Evolutionary conservation across 1,140 invertebrate genomes (phyloP).

Genomic region (Scaptomyza graminum): DNA sequence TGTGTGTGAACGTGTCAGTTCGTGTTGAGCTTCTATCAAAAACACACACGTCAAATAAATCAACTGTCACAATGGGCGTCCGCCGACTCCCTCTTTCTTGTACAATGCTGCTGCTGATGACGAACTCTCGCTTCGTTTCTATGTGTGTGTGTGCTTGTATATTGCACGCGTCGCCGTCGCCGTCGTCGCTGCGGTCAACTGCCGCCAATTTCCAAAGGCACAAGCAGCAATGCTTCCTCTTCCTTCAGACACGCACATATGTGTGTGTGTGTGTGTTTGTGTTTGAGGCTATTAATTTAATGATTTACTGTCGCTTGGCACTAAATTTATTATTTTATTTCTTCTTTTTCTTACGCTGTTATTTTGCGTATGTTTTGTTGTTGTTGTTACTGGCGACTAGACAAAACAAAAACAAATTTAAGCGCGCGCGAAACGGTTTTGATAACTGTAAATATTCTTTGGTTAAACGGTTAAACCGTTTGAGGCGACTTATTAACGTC

Average conservation of each 20-base stretch:
- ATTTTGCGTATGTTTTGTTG: conserved; percentile 18
- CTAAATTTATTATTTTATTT: conserved; percentile 66
- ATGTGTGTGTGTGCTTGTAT: conserved; percentile 35
- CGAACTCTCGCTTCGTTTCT: conserved; percentile 57
- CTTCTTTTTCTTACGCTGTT: conserved; percentile 8
- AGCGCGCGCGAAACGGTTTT: conserved; percentile 23
- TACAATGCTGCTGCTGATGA: conserved; percentile 45
- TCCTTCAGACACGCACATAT: conserved; percentile 46
- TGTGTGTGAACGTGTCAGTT: conserved; percentile 72
- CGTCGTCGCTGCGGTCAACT: conserved; percentile 65
- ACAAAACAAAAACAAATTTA: conserved; percentile 30
- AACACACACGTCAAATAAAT: conserved; percentile 84
- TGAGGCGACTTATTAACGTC: conserved; percentile 37
- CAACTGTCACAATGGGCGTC: conserved; percentile 79
- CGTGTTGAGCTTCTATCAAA: conserved; percentile 83
- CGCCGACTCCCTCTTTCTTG: conserved; percentile 2
- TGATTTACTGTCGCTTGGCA: conserved; percentile 76
- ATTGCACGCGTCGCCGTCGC: conserved; percentile 55
- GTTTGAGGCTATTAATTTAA: conserved; percentile 76
- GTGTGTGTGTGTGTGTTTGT: conserved; percentile 20
- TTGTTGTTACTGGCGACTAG: conserved; percentile 30
- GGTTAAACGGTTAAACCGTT: conserved; percentile 16
- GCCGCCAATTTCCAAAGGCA: conserved; percentile 73
- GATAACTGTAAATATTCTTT: conserved; percentile 1
- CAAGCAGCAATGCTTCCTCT: conserved; percentile 29